Percentiles rank a stretch among this genome's conserved stretches.
Evolutionary conservation across 2,113 vertebrate species (phyloP).

Genomic region (Amblyopsis rosae): DNA sequence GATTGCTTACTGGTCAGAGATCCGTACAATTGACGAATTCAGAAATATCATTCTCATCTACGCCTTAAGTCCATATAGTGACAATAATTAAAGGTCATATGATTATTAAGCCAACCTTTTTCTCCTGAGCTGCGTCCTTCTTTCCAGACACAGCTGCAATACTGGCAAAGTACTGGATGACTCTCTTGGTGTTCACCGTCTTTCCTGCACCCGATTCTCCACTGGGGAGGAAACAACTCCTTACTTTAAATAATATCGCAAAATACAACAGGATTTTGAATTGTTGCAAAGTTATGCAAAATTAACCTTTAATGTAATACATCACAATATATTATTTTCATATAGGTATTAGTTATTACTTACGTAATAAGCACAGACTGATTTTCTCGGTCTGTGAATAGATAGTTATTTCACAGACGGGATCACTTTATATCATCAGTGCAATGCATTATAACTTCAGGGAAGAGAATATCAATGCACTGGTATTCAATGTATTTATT

Average conservation of each 20-base stretch:
- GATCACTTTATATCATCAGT: background rate
- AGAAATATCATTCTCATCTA: too few relatives aligned
- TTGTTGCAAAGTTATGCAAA: too few relatives aligned
- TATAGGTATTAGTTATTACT: background rate
- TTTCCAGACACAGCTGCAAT: constrained; percentile 82
- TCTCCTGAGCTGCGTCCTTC: constrained; percentile 74
- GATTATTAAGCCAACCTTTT: constrained; percentile 68
- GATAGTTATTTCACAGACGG: constrained; percentile 19
- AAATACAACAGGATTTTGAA: too few relatives aligned
- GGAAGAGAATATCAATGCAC: too few relatives aligned
- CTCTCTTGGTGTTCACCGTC: constrained; percentile 88
- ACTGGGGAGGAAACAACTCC: constrained; percentile 45
- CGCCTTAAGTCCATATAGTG: background rate
- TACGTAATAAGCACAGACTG: constrained; percentile 88
- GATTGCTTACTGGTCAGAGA: too few relatives aligned
- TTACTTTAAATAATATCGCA: background rate
- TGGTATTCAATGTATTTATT: too few relatives aligned
- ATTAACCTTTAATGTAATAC: too few relatives aligned
- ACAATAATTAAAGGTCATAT: background rate
- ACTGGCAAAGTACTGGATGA: constrained; percentile 88
- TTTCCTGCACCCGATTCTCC: constrained; percentile 90
- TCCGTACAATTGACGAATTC: too few relatives aligned
- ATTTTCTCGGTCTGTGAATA: constrained; percentile 80
- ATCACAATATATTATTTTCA: background rate
- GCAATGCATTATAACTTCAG: background rate